Percentiles rank a stretch among this genome's conserved stretches.
Conservation (phyloP, 30 jellyfish, hydroid and myxozoan species). For the Hydra vulgaris region DNA sequence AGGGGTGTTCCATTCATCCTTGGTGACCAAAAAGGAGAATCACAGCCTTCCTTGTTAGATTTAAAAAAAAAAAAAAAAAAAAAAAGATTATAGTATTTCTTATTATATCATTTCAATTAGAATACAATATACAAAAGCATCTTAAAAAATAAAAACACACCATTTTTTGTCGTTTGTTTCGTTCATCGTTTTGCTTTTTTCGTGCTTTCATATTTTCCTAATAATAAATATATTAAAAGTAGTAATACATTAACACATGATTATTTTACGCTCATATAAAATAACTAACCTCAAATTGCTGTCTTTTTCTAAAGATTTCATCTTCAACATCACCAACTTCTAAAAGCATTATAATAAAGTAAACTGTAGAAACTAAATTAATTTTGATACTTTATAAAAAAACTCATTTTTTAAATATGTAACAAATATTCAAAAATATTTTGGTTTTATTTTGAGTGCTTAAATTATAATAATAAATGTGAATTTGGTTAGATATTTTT, state of each 20-base stretch:
- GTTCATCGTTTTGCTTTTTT: constrained; percentile 14
- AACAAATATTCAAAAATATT: too few relatives aligned
- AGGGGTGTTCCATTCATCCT: constrained; percentile 20
- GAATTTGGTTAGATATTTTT: too few relatives aligned
- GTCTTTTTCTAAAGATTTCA: constrained; percentile 70
- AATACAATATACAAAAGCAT: too few relatives aligned
- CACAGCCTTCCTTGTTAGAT: constrained; percentile 13
- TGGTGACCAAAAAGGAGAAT: constrained; percentile 28
- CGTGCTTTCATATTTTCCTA: constrained; percentile 24
- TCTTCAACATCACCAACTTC: constrained; percentile 89
- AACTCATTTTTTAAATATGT: too few relatives aligned
- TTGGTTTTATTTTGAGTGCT: too few relatives aligned
- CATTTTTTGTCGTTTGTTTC: constrained; percentile 29
- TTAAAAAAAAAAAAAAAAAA: neutral
- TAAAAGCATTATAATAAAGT: too few relatives aligned
- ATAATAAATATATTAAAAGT: neutral
- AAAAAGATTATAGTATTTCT: neutral
- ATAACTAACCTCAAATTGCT: constrained; percentile 62
- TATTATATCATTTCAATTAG: neutral
- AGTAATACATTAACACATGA: neutral
- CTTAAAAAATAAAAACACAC: too few relatives aligned
- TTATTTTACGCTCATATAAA: neutral
- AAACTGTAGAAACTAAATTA: too few relatives aligned
- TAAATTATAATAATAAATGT: too few relatives aligned
- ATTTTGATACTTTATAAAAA: too few relatives aligned